Percentiles rank a stretch among this genome's conserved stretches.
Conservation (phyloP, 2,888 invertebrate species). For the Ichneumoninae sp. region DNA sequence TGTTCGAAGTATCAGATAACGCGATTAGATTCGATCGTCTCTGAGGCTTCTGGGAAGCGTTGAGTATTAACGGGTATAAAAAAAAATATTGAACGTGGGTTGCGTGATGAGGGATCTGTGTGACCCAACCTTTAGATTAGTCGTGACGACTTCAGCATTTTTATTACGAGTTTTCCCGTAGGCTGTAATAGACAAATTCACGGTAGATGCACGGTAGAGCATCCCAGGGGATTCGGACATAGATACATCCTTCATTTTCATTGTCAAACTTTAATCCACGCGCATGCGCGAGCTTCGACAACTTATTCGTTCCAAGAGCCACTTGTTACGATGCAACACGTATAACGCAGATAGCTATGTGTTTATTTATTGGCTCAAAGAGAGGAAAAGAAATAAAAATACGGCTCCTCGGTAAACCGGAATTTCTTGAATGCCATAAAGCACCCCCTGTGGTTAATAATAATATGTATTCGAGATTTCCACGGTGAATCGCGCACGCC, state of each 20-base stretch:
- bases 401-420: constrained; percentile 23
- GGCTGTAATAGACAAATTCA: background rate
- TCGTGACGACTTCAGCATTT: background rate
- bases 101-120: background rate
- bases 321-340: constrained; percentile 42
- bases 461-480: constrained; percentile 29
- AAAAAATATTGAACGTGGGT: background rate
- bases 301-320: constrained; percentile 30
- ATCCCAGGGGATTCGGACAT: constrained; percentile 4
- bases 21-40: constrained; percentile 43
- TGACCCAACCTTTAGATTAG: constrained; percentile 5
- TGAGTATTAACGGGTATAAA: constrained; percentile 23
- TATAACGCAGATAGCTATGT: background rate
- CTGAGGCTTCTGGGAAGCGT: constrained; percentile 5
- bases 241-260: constrained; percentile 10
- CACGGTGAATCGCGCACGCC: constrained; percentile 26
- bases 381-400: background rate
- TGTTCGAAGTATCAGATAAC: constrained; percentile 32
- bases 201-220: background rate
- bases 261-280: constrained; percentile 16
- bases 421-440: constrained; percentile 46
- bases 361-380: constrained; percentile 9
- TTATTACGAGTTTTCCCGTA: constrained; percentile 1
- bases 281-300: background rate
- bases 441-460: background rate